Base-by-base conservation (phyloP, 2,113 vertebrate genomes). In the Atherinomorus stipes region DNA sequence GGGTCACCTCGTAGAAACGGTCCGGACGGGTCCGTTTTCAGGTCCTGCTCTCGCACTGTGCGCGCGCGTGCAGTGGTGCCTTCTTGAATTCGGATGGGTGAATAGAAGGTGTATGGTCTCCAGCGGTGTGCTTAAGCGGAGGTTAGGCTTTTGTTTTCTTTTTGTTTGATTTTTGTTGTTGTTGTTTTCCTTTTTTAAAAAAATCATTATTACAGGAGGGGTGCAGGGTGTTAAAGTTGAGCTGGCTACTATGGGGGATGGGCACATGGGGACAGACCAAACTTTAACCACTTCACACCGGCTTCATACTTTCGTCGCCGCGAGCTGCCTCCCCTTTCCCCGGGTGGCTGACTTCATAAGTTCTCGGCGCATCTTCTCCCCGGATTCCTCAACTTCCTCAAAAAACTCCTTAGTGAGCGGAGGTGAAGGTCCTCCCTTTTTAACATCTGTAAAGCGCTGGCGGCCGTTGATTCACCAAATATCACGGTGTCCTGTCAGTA, bases 281-380 rank as follows among this genome's bases (percentile, higher is more conserved):
- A 94, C 93, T 94, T 94, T 92, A 93, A 92, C 91, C 90, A 92
- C 90, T 92, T 92, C 86, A 84, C 88, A 83, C 86, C 83, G 88
- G 84, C 87, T 84, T 49, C 78, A 51, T 68, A 80, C 80, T 58
- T 66, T 45, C 64, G 47, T 52, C 75, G 59, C 81, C 62, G 45
- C 78, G 69, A 84, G 74, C 72, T 78, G 64, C 49, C 23, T 54
- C 54, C 26, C 37, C 49, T 23, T 11, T 10, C 31, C 26, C 38
- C 12, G 69, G 73, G 85, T 34, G 49, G 61, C 74, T 74, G 85
- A 60, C 61, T 66, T 49, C 45, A 34, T 11, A 64, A 77, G 59
- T 69, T 61, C 72, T 26, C 62, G 50, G 50, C 59, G 64, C 63
- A 22, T 80, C 51, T 60, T 76, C 54, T 42, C 56, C 54, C 37